Evolutionary conservation across 2,113 vertebrate genomes (phyloP), one percentile per base, ranked within the genome.

Genomic region (Tringa solitaria): DNA sequence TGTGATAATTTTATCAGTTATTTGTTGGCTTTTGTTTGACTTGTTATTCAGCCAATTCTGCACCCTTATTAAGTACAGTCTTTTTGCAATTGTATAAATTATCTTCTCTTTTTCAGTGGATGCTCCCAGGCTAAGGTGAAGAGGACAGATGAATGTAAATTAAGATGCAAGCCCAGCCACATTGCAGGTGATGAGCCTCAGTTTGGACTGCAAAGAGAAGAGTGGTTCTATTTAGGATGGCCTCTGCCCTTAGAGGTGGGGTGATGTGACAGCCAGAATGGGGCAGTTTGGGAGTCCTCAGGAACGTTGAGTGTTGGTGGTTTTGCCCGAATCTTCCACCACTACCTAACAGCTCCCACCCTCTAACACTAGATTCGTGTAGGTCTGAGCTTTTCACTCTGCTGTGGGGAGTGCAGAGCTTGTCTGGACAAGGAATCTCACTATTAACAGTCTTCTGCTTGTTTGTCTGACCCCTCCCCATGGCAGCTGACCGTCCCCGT

Each of bases 21-120:
- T 39, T 95, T 91, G 53, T 72, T 68, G 33, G 33, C 51, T 95
- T 93, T 74, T 79, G 60, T 69, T 88, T 80, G 35, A 35, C 37
- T 70, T 5, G 19, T 64, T 89, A 84, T 68, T 87, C 46, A 63
- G 68, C 33, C 61, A 72, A 9, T 56, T 93, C 60, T 68, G 50
- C 26, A 84, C 53, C n/a, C 26, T 65, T 76, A 57, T 46, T 43
- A 46, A 18, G 30, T 19, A 59, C 15, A 45, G 43, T 23, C 41
- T 65, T 85, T 83, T 59, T 78, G 41, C 68, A 89, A 73, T 24
- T 54, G 79, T 60, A 64, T 53, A 86, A 77, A 90, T 86, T 33
- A 89, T 41, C 61, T 90, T 78, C 78, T 80, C 33, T 39, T 87
- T 50, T 87, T 82, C 84, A 79, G 2, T 28, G 77, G 84, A 73